Conservation (phyloP, 2,113 vertebrate species). For the Poecile atricapillus region DNA sequence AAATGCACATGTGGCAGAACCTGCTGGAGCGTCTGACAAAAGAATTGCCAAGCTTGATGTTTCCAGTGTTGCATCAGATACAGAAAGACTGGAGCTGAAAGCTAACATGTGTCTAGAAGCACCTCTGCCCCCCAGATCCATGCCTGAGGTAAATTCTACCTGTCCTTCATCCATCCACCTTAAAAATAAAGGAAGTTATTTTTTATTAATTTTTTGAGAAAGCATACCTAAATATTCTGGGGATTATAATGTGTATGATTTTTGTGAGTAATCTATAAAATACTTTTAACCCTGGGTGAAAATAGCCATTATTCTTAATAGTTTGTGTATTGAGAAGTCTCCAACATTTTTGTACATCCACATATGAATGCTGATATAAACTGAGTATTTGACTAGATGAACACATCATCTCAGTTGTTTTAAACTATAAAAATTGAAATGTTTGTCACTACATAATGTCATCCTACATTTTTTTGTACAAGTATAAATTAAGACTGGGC, state of each 20-base stretch:
- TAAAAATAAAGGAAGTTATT: background rate
- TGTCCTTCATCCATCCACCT: background rate
- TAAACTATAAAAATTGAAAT: background rate
- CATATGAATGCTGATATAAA: background rate
- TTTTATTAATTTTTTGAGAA: background rate
- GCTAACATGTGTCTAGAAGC: slow-evolving; percentile 60
- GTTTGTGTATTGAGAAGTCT: background rate
- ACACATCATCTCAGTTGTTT: background rate
- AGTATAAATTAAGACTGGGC: background rate
- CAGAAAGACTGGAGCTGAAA: slow-evolving; percentile 88
- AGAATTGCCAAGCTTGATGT: slow-evolving; percentile 92
- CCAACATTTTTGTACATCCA: background rate
- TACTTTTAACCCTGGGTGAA: background rate
- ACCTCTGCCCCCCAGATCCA: slow-evolving; percentile 8
- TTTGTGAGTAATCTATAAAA: background rate
- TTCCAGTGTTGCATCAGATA: slow-evolving; percentile 92
- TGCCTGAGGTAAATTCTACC: slow-evolving; percentile 66
- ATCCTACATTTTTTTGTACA: background rate
- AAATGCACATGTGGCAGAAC: background rate
- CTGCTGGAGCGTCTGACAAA: slow-evolving; percentile 77
- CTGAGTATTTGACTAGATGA: background rate
- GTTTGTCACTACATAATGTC: background rate
- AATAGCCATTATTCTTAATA: background rate
- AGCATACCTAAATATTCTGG: fast-evolving
- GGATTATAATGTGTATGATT: background rate